Evolutionary conservation across 2,888 invertebrate species (phyloP).

Genomic region (Tuta absoluta): DNA sequence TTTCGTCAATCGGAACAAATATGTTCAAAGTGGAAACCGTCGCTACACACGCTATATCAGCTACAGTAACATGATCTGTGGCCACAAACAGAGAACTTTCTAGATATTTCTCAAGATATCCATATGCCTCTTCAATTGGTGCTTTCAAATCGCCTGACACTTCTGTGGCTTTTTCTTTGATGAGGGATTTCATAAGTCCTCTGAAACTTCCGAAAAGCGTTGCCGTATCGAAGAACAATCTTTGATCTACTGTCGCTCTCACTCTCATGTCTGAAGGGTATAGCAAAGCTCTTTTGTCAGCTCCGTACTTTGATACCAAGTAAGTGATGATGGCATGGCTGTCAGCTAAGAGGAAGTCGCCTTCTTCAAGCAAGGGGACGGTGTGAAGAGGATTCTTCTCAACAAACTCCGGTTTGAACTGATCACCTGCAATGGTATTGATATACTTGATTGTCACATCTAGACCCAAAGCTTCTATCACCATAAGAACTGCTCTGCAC

Average conservation of each 20-base stretch:
- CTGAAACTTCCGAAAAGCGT: conserved; percentile 41
- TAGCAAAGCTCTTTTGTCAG: conserved; percentile 42
- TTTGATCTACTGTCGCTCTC: conserved; percentile 48
- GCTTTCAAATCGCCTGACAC: conserved; percentile 37
- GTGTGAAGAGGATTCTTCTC: conserved; percentile 52
- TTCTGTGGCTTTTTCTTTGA: conserved; percentile 34
- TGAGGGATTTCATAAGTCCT: conserved; percentile 28
- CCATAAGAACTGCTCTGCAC: conserved; percentile 47
- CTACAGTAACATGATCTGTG: conserved; percentile 46
- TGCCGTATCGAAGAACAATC: conserved; percentile 48
- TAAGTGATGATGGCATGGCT: conserved; percentile 56
- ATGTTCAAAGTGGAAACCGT: conserved; percentile 43
- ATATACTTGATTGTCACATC: conserved; percentile 41
- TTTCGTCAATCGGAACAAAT: conserved; percentile 43
- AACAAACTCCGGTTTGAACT: conserved; percentile 45
- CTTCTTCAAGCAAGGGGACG: conserved; percentile 53
- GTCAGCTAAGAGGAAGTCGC: conserved; percentile 48
- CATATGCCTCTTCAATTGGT: conserved; percentile 45
- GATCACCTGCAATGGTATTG: conserved; percentile 38
- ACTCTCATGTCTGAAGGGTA: conserved; percentile 48
- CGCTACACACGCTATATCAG: conserved; percentile 50
- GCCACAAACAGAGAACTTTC: conserved; percentile 44
- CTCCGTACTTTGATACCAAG: conserved; percentile 54
- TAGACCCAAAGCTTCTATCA: conserved; percentile 45
- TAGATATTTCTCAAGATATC: conserved; percentile 49